A percentile compares a stretch with the other conserved stretches of the same genome.
Conservation (phyloP, 53 echinoderm and acorn worm genomes). For the Paracentrotus lividus region DNA sequence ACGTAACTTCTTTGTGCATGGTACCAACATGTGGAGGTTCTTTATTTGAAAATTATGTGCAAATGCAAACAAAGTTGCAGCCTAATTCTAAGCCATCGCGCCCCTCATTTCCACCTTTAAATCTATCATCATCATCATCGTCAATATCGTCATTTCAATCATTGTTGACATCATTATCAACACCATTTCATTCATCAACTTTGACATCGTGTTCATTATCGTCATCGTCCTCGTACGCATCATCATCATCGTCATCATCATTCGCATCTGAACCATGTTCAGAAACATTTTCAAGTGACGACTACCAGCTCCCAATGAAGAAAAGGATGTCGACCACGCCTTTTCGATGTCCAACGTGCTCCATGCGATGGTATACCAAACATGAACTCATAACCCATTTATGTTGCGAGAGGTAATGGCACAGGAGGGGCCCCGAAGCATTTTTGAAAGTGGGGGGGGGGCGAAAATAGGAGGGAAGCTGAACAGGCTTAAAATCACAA, state of each 20-base stretch:
- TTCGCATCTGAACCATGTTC: background rate
- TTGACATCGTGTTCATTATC: background rate
- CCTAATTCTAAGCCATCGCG: background rate
- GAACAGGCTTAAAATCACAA: too few relatives aligned
- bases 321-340: constrained; percentile 27
- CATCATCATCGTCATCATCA: background rate
- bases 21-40: background rate
- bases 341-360: constrained; percentile 7
- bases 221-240: background rate
- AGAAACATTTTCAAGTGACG: background rate
- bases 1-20: background rate
- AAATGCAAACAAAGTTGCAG: background rate
- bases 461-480: too few relatives aligned
- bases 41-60: too few relatives aligned
- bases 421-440: too few relatives aligned
- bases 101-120: background rate
- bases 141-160: background rate
- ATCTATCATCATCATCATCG: background rate
- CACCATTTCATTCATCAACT: too few relatives aligned
- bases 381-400: background rate
- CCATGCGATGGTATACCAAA: background rate
- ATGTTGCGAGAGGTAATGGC: background rate
- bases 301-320: constrained; percentile 7
- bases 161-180: background rate
- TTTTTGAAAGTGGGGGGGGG: too few relatives aligned